These are phyloP conservation scores for Microplitis demolitor DNA, from an alignment of 1,140 invertebrate genomes.

Conservation along the genomic window DNA sequence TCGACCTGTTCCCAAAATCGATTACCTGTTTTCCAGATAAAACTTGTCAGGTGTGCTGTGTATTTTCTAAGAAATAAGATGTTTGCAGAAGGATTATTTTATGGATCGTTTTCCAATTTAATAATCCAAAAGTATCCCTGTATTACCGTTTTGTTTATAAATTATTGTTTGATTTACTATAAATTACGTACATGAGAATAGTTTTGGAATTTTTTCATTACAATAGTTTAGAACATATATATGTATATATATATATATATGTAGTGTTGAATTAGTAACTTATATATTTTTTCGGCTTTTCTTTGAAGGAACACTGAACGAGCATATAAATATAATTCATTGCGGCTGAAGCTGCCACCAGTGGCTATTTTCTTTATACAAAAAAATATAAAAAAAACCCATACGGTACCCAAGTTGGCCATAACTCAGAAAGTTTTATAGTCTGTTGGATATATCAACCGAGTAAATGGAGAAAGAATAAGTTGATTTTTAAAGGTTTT, in stretches of 20 bases:
- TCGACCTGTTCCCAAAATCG: conserved; percentile 21
- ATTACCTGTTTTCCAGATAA: conserved; percentile 9
- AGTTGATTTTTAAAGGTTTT: conserved; percentile 4
- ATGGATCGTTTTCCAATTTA: too few species aligned
- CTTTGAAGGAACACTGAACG: neutral
- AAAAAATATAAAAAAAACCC: neutral
- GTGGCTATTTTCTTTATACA: conserved; percentile 8
- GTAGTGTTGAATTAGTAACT: neutral
- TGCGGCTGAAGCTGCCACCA: neutral
- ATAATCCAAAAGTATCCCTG: too few species aligned
- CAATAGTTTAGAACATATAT: too few species aligned
- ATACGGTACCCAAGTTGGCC: conserved; percentile 10
- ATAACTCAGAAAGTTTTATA: conserved; percentile 39
- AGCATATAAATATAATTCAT: conserved; percentile 13
- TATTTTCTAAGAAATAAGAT: neutral
- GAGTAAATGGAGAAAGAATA: conserved; percentile 18
- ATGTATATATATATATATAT: too few species aligned
- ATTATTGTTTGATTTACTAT: too few species aligned
- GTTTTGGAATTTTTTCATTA: too few species aligned
- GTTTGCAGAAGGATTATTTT: conserved; percentile 3
- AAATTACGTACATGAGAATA: too few species aligned
- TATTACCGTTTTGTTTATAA: too few species aligned
- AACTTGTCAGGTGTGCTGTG: conserved; percentile 9
- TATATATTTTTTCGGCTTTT: neutral
- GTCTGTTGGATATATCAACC: conserved; percentile 36